These are phyloP conservation scores for Acanthisitta chloris DNA, from an alignment of 2,113 vertebrate species.

Conservation along the genomic window DNA sequence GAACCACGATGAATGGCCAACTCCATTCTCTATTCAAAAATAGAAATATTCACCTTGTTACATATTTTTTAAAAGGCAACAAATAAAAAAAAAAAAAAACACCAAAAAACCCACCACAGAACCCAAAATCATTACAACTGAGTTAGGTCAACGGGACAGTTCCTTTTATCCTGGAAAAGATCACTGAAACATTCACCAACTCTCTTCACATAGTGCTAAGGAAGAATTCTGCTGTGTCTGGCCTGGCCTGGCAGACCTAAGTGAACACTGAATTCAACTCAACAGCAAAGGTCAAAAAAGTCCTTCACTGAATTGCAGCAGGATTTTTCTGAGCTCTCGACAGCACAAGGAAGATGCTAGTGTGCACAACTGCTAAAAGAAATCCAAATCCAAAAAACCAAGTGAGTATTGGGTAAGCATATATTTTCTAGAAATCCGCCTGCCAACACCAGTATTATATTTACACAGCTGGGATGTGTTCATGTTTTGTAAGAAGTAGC, in stretches of 20 bases:
- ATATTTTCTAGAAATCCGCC: slow-evolving; percentile 14
- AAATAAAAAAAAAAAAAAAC: background rate
- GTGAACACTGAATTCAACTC: background rate
- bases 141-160: background rate
- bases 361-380: background rate
- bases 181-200: background rate
- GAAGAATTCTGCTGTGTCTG: background rate
- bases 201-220: background rate
- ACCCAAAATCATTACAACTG: background rate
- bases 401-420: background rate
- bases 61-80: background rate
- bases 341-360: background rate
- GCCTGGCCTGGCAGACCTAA: background rate
- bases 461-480: slow-evolving; percentile 53
- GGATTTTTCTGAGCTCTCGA: background rate
- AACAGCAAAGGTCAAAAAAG: background rate
- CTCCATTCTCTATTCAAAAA: background rate
- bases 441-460: slow-evolving; percentile 24
- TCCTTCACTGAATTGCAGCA: background rate
- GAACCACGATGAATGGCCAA: background rate
- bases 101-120: background rate
- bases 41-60: background rate
- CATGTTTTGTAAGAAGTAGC: slow-evolving; percentile 33
- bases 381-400: background rate
- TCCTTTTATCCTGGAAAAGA: background rate